A percentile compares a stretch with the other conserved stretches of the same genome.
Evolutionary conservation across 2,113 vertebrate genomes (phyloP).

Genomic region (Fukomys damarensis): DNA sequence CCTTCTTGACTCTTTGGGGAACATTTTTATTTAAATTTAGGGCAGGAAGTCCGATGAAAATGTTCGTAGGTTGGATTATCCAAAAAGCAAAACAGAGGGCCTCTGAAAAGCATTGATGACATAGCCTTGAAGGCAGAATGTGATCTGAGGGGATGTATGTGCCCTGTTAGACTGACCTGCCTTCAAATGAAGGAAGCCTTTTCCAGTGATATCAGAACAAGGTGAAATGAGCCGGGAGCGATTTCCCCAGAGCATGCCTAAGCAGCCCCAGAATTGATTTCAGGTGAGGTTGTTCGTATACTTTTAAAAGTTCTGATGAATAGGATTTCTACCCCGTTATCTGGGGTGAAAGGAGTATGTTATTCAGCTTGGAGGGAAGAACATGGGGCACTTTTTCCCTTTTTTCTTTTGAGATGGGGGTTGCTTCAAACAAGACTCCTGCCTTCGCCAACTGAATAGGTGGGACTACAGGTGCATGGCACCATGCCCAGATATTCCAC

Average conservation of each 20-base stretch:
- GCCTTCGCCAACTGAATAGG: background rate
- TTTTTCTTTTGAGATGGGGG: background rate
- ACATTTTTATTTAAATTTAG: background rate
- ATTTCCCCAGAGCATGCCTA: background rate
- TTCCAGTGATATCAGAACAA: background rate
- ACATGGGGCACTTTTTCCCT: background rate
- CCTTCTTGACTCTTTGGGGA: background rate
- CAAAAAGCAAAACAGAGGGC: background rate
- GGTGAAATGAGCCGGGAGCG: background rate
- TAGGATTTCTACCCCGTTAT: background rate
- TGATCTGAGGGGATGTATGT: background rate
- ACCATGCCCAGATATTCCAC: background rate
- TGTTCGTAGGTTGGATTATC: background rate
- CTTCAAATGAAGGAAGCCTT: background rate
- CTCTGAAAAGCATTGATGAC: background rate
- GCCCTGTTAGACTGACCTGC: background rate
- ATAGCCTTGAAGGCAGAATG: background rate
- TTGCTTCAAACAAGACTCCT: too few relatives aligned
- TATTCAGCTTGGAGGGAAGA: background rate
- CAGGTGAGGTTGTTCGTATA: background rate
- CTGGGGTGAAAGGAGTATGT: background rate
- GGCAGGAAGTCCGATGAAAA: background rate
- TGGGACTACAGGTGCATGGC: background rate
- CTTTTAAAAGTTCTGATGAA: conserved; percentile 8
- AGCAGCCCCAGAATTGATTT: background rate